Evolutionary conservation across 2,888 invertebrate genomes (phyloP).

Genomic region (Philopedon plagiatum): DNA sequence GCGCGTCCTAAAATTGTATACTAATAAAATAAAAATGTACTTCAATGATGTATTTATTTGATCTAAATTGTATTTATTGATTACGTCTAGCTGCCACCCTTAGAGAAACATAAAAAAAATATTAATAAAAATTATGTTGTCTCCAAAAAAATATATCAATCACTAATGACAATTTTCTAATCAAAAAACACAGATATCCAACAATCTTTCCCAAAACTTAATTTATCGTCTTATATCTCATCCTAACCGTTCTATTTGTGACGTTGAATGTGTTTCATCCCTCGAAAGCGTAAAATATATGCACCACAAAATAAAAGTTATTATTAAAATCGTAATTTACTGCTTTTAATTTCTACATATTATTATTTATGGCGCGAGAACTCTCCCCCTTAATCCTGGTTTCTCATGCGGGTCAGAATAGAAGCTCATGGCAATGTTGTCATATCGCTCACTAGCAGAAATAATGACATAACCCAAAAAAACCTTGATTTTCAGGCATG

Average conservation of each 20-base stretch:
- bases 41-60: too few species aligned
- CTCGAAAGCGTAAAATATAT: constrained; percentile 49
- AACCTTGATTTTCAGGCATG: too few species aligned
- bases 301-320: constrained; percentile 53
- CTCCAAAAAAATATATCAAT: too few species aligned
- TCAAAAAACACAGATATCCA: neutral
- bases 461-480: too few species aligned
- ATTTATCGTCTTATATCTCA: constrained; percentile 6
- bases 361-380: constrained; percentile 56
- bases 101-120: too few species aligned
- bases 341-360: constrained; percentile 60
- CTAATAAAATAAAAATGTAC: too few species aligned
- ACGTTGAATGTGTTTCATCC: constrained; percentile 44
- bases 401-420: constrained; percentile 57
- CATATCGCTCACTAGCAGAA: neutral
- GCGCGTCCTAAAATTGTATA: too few species aligned
- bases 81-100: too few species aligned
- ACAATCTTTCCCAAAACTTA: neutral
- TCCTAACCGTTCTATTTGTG: constrained; percentile 24
- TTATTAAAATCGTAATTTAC: constrained; percentile 54
- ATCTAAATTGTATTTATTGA: too few species aligned
- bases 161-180: too few species aligned
- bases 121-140: too few species aligned
- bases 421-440: constrained; percentile 24
- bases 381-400: constrained; percentile 56